Evolutionary conservation across 2,888 invertebrate genomes (phyloP), one percentile per base, ranked within the genome.

Genomic region (Meghimatium bilineatum): DNA sequence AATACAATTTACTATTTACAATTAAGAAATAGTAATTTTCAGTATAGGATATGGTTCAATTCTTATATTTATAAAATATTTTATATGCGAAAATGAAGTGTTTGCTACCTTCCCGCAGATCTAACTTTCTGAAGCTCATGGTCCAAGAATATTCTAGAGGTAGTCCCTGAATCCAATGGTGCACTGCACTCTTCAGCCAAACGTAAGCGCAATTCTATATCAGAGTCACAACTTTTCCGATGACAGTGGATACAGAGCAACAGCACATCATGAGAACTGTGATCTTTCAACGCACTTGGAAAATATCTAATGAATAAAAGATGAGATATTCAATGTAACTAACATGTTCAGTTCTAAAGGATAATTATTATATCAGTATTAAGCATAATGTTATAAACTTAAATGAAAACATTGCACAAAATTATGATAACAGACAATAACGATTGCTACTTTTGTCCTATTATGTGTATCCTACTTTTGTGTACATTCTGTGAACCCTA

Each of bases 181-280:
- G 96, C 96, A 89, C 94, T 92, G 91, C 96, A 96, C 86, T 93
- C 90, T 0, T 89, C 87, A 0, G 95, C 96, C 36, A 97, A 94
- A 79, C 94, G 93, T 87, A 94, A 94, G 77, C 96, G 95, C 87
- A 96, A 92, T 8, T 92, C 91, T 80, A 95, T 94, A 93, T 97
- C 97, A 60, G 94, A 94, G 67, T 94, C 94, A 92, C 96, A 96
- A 93, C 96, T 96, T 38, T 93, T 92, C 90, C 95, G 95, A 93
- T 97, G 97, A 91, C 97, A 97, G 0, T 89, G 85, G 66, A 95
- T 94, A 93, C 97, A 97, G 76, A 97, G 93, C 85, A 97, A 92
- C 44, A 97, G 93, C 74, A 97, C 95, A 93, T 97, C 97, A 93
- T 97, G 97, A 0, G 96, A 97, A 12, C 92, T 96, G 97, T 49